These are phyloP conservation scores for Zygothrica quintamaculata DNA, from an alignment of 2,888 invertebrate species.

Conservation along the genomic window DNA sequence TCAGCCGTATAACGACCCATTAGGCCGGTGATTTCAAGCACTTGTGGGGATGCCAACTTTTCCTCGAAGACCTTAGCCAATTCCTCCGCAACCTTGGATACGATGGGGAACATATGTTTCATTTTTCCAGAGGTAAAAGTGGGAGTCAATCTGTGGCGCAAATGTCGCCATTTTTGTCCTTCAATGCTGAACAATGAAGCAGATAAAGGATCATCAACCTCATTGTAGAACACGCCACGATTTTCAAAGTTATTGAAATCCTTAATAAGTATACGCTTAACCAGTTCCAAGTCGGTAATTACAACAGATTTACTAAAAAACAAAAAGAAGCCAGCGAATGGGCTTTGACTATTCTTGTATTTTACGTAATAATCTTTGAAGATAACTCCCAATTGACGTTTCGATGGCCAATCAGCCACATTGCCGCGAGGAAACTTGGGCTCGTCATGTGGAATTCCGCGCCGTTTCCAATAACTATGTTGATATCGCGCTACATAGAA, in stretches of 20 bases:
- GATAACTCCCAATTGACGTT: no score
- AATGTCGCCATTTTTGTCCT: slow-evolving; percentile 84
- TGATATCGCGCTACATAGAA: no score
- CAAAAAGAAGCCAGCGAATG: no score
- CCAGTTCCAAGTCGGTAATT: no score
- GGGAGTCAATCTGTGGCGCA: slow-evolving; percentile 84
- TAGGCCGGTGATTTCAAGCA: slow-evolving; percentile 72
- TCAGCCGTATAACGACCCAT: slow-evolving; percentile 85
- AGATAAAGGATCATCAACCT: slow-evolving; percentile 82
- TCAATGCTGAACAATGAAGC: slow-evolving; percentile 81
- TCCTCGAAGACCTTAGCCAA: slow-evolving; percentile 51
- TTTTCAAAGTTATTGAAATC: slow-evolving; percentile 82
- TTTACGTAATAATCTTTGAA: no score
- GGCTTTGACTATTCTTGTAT: no score
- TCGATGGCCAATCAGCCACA: no score
- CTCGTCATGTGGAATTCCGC: no score
- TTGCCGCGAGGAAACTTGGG: no score
- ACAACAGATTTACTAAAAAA: no score
- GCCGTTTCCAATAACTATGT: no score
- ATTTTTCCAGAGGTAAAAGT: slow-evolving; percentile 85
- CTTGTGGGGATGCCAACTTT: slow-evolving; percentile 27
- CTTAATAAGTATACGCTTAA: slow-evolving; percentile 73
- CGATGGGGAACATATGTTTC: slow-evolving; percentile 84
- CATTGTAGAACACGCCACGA: slow-evolving; percentile 79
- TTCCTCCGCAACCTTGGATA: slow-evolving; percentile 63